A percentile compares a stretch with the other conserved stretches of the same genome.
phyloP scores from a whole-genome alignment of 2,797 vertebrate genomes.

The Silurus lanzhouensis region DNA sequence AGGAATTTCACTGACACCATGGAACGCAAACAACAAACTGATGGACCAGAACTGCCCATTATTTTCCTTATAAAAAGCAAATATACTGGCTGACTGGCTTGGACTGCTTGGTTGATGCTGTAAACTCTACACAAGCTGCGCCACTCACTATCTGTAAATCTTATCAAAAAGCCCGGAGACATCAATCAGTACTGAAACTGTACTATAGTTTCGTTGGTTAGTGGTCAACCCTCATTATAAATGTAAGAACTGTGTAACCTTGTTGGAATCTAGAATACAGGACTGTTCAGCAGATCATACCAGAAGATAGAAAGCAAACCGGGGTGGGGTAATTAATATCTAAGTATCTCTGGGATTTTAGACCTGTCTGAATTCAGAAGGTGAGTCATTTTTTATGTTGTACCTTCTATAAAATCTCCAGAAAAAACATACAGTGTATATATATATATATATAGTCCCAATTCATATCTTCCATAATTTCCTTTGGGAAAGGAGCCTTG shows the following conservation, averaged over 20 bases:
- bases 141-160: background rate
- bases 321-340: background rate
- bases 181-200: too few relatives aligned
- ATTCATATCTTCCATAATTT: background rate
- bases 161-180: background rate
- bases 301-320: background rate
- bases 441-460: background rate
- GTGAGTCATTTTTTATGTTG: background rate
- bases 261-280: too few relatives aligned
- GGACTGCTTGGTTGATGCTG: background rate
- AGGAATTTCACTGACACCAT: background rate
- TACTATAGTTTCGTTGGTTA: background rate
- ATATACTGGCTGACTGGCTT: conserved; percentile 6
- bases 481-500: background rate
- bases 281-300: background rate
- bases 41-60: background rate
- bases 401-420: background rate
- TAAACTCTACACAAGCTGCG: conserved; percentile 2
- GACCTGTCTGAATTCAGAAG: background rate
- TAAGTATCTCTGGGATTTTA: background rate
- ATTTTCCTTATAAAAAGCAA: conserved; percentile 30
- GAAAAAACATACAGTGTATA: background rate
- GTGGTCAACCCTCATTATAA: background rate
- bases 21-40: background rate
- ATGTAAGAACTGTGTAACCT: background rate